phyloP scores from a whole-genome alignment of 2,113 vertebrate species.

The Proteles cristata region DNA sequence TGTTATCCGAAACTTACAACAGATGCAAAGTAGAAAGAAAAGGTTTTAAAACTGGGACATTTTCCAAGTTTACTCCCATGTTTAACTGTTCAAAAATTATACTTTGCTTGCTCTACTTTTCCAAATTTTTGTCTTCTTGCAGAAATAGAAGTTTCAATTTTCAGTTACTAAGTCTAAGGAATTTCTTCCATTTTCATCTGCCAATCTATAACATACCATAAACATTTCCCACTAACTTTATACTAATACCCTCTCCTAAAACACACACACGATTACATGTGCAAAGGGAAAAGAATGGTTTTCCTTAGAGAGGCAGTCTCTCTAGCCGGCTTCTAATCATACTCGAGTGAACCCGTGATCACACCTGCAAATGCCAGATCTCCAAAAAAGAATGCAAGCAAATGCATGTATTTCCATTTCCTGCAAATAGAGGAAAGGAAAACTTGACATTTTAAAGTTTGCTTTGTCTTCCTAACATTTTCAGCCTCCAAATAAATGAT shows the following conservation, averaged over 20 bases:
- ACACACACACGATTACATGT: neutral
- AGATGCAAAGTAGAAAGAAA: conserved; percentile 17
- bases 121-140: neutral
- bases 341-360: neutral
- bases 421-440: neutral
- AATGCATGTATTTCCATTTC: neutral
- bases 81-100: conserved; percentile 30
- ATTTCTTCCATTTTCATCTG: neutral
- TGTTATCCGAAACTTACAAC: conserved; percentile 24
- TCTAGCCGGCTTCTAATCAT: neutral
- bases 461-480: neutral
- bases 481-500: neutral
- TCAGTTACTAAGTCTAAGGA: neutral
- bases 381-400: neutral
- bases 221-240: conserved; percentile 4
- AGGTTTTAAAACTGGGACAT: conserved; percentile 24
- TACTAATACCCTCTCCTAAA: neutral
- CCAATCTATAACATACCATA: neutral
- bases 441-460: conserved; percentile 26
- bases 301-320: neutral
- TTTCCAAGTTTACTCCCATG: conserved; percentile 37
- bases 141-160: conserved; percentile 6
- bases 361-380: neutral
- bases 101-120: neutral
- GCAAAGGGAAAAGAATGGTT: neutral